Evolutionary conservation across 2,113 vertebrate genomes (phyloP).

Genomic region (Oryzias celebensis): DNA sequence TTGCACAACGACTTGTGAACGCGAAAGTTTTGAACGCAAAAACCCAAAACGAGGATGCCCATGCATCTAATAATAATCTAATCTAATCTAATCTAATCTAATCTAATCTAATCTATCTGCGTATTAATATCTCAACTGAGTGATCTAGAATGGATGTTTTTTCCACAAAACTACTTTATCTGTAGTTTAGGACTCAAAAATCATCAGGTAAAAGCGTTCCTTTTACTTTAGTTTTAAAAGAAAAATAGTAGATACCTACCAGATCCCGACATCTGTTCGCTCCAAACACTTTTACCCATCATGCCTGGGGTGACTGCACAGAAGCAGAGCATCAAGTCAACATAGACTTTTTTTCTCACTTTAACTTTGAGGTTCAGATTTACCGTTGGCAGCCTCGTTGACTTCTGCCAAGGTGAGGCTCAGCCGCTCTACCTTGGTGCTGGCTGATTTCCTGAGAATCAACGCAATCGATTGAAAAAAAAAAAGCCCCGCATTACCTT

Average conservation of each 20-base stretch:
- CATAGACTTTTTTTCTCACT: neutral
- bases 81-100: too few relatives aligned
- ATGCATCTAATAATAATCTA: too few relatives aligned
- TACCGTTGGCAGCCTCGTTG: slow-evolving; percentile 68
- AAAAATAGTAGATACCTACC: slow-evolving; percentile 52
- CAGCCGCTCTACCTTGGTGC: slow-evolving; percentile 67
- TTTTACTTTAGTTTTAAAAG: too few relatives aligned
- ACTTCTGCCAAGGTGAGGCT: slow-evolving; percentile 73
- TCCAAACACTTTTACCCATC: slow-evolving; percentile 75
- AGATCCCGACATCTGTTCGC: slow-evolving; percentile 67
- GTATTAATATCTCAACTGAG: too few relatives aligned
- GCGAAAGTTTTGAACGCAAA: too few relatives aligned
- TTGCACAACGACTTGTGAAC: too few relatives aligned
- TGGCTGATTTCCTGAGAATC: slow-evolving; percentile 67
- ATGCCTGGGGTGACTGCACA: slow-evolving; percentile 67
- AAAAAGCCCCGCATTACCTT: neutral
- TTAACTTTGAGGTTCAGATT: neutral
- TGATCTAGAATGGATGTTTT: too few relatives aligned
- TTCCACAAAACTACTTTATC: too few relatives aligned
- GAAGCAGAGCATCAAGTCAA: neutral
- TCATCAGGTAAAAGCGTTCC: too few relatives aligned
- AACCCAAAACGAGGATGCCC: too few relatives aligned
- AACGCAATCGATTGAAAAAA: slow-evolving; percentile 40
- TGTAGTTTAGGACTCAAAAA: too few relatives aligned
- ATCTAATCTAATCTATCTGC: too few relatives aligned